These are phyloP conservation scores for Strigamia maritima DNA, from an alignment of 2,888 invertebrate genomes.

Conservation along the genomic window DNA sequence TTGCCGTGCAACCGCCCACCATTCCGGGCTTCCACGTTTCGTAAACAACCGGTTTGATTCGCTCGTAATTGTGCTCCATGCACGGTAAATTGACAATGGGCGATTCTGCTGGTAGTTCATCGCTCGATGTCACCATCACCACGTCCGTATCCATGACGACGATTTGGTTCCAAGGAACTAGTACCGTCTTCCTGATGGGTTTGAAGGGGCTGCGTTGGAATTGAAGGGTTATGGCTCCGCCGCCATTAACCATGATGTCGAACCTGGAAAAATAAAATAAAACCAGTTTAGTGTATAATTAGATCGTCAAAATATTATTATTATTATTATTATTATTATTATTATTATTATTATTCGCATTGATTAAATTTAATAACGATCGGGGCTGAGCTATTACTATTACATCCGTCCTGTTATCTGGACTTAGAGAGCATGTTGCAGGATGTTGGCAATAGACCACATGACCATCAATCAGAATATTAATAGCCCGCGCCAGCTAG, in stretches of 20 bases:
- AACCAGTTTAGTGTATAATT: too few relatives aligned
- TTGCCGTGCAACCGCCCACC: slow-evolving; percentile 90
- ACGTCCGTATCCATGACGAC: slow-evolving; percentile 81
- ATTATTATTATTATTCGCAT: too few relatives aligned
- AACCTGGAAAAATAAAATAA: slow-evolving; percentile 59
- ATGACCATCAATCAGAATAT: slow-evolving; percentile 17
- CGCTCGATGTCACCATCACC: slow-evolving; percentile 70
- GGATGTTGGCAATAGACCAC: slow-evolving; percentile 32
- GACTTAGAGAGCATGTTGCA: slow-evolving; percentile 21
- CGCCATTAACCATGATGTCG: slow-evolving; percentile 98
- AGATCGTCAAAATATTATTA: too few relatives aligned
- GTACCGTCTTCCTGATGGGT: slow-evolving; percentile 80
- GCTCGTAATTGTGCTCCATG: slow-evolving; percentile 81
- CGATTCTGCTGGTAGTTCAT: slow-evolving; percentile 57
- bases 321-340: too few relatives aligned
- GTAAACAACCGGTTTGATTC: slow-evolving; percentile 87
- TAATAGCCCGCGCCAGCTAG: not conserved
- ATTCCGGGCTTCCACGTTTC: slow-evolving; percentile 94
- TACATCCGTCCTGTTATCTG: slow-evolving; percentile 32
- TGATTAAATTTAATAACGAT: not conserved
- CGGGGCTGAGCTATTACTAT: slow-evolving; percentile 8
- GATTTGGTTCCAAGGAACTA: slow-evolving; percentile 95
- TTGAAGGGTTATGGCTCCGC: slow-evolving; percentile 90
- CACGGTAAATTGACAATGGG: slow-evolving; percentile 66
- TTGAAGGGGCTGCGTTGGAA: slow-evolving; percentile 90